Percentiles rank a stretch among this genome's conserved stretches.
phyloP scores from a whole-genome alignment of 2,113 vertebrate species.

The Megaceryle torquata region DNA sequence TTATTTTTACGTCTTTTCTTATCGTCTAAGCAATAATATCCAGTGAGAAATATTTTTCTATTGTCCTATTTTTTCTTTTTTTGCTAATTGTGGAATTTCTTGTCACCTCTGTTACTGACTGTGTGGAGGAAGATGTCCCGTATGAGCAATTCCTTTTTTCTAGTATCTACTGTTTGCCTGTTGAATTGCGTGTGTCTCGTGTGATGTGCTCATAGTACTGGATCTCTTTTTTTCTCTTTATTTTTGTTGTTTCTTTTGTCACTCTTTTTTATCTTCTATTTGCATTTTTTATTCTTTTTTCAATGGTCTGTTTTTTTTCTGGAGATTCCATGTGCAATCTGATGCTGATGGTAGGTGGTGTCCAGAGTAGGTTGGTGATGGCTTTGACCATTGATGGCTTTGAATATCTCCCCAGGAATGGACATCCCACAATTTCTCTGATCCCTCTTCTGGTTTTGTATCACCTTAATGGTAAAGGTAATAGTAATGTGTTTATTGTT shows the following conservation, averaged over 20 bases:
- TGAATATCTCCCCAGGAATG: not conserved
- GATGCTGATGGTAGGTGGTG: rapidly evolving
- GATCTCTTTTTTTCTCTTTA: rapidly evolving
- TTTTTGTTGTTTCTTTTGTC: too few species aligned
- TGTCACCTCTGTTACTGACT: rapidly evolving
- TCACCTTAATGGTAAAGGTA: not conserved
- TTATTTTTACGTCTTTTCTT: too few species aligned
- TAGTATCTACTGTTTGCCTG: not conserved
- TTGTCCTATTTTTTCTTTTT: too few species aligned
- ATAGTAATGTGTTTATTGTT: not conserved
- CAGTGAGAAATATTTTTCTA: too few species aligned
- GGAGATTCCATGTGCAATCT: rapidly evolving
- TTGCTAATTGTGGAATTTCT: not conserved
- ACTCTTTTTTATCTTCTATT: rapidly evolving
- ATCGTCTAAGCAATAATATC: too few species aligned
- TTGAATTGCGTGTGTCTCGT: rapidly evolving
- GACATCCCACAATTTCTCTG: not conserved
- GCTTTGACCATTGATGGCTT: not conserved
- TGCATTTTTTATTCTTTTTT: not conserved
- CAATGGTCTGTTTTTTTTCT: rapidly evolving
- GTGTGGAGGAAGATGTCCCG: not conserved
- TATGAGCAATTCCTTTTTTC: not conserved
- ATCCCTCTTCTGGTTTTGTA: not conserved
- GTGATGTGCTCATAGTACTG: rapidly evolving
- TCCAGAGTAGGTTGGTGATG: not conserved